phyloP scores from a whole-genome alignment of 2,888 invertebrate species.

The Ectemnius cavifrons region DNA sequence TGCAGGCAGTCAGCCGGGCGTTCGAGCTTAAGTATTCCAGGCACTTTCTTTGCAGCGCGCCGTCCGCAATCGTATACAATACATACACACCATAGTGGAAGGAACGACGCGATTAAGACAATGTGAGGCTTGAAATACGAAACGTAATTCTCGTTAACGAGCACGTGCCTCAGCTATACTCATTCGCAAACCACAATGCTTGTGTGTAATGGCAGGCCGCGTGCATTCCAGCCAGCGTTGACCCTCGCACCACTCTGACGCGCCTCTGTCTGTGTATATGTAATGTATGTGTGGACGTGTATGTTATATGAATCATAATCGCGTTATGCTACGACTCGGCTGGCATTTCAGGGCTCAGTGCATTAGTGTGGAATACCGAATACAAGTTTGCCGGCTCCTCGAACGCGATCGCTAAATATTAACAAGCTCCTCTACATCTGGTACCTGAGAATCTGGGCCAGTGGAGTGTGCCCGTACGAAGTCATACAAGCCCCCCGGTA shows the following conservation, averaged over 20 bases:
- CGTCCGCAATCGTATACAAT: too few species aligned
- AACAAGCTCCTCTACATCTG: too few species aligned
- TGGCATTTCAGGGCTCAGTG: background rate
- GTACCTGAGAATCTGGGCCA: too few species aligned
- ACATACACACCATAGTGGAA: conserved; percentile 9
- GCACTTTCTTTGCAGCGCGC: too few species aligned
- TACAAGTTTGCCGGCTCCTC: too few species aligned
- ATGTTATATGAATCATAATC: conserved; percentile 48
- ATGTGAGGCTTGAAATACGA: conserved; percentile 35
- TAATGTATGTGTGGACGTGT: too few species aligned
- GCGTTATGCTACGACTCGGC: conserved; percentile 11
- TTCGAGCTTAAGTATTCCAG: too few species aligned
- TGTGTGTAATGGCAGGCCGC: conserved; percentile 35
- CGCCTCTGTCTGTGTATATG: too few species aligned
- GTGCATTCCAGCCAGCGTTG: conserved; percentile 45
- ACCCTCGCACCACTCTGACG: conserved; percentile 30
- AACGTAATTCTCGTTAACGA: conserved; percentile 47
- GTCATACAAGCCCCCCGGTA: too few species aligned
- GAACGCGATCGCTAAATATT: background rate
- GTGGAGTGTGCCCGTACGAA: too few species aligned
- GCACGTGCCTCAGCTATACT: conserved; percentile 44
- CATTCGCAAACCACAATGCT: conserved; percentile 37
- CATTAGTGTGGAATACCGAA: too few species aligned
- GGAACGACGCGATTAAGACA: conserved; percentile 36
- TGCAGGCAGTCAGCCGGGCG: too few species aligned